phyloP scores from a whole-genome alignment of 2,797 vertebrate species.

The Coilia nasus region DNA sequence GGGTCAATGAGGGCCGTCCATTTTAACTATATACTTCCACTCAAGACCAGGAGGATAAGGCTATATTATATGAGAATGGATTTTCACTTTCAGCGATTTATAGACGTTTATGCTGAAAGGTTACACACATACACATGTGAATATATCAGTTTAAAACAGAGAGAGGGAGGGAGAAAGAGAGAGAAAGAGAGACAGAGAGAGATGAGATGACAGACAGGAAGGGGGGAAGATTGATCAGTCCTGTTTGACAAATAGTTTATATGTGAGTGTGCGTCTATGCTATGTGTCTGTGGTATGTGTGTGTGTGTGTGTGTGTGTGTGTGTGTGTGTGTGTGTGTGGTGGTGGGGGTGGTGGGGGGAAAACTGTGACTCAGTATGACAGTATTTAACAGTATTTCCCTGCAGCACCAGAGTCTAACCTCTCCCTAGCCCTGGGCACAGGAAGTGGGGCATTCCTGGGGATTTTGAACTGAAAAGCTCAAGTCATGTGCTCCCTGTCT shows the following conservation, averaged over 20 bases:
- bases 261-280: not conserved
- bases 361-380: constrained; percentile 1
- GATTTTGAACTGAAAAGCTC: not conserved
- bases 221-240: too few relatives aligned
- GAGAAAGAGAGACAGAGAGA: not conserved
- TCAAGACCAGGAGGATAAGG: constrained; percentile 1
- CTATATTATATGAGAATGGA: not conserved
- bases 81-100: constrained; percentile 1
- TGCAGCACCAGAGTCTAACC: not conserved
- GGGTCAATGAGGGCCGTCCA: constrained; percentile 43
- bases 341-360: not conserved
- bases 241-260: too few relatives aligned
- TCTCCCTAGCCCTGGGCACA: constrained; percentile 14
- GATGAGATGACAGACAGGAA: not conserved
- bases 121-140: not conserved
- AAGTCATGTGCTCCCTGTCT: not conserved
- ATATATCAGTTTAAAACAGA: not conserved
- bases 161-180: constrained; percentile 2
- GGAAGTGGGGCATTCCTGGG: constrained; percentile 23
- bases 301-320: not conserved
- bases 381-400: constrained; percentile 8
- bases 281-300: not conserved
- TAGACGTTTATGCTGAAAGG: not conserved
- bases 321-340: not conserved
- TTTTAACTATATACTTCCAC: constrained; percentile 5